These are phyloP conservation scores for Threskiornis aethiopicus DNA, from an alignment of 2,797 vertebrate species.

Conservation along the genomic window DNA sequence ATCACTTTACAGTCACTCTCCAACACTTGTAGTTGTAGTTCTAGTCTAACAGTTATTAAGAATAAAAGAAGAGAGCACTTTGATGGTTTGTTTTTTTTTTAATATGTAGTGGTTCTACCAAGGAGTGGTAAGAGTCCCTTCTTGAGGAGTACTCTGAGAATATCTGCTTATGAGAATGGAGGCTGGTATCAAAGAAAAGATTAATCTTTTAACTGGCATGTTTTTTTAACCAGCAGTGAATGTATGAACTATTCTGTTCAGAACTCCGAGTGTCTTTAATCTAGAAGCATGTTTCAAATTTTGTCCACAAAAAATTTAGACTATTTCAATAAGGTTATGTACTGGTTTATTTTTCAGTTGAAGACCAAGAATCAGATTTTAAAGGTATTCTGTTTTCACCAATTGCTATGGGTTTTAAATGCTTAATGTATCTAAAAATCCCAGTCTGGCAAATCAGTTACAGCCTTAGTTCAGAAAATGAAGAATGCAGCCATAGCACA, in stretches of 20 bases:
- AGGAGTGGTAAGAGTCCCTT: not conserved
- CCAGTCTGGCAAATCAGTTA: not conserved
- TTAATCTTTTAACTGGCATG: not conserved
- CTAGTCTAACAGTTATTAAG: not conserved
- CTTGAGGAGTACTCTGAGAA: not conserved
- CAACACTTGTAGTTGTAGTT: not conserved
- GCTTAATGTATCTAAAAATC: not conserved
- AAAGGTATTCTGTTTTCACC: not conserved
- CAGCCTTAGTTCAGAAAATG: not conserved
- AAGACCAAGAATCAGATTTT: not conserved
- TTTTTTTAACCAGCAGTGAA: not conserved
- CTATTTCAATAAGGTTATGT: not conserved
- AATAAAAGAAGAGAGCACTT: not conserved
- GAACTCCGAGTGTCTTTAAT: not conserved
- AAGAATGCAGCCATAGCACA: not conserved
- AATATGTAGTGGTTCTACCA: not conserved
- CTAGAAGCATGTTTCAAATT: not conserved
- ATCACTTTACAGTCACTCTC: not conserved
- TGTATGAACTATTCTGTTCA: not conserved
- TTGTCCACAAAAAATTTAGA: not conserved
- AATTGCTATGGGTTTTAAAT: not conserved
- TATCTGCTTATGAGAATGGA: not conserved
- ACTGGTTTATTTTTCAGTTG: not conserved
- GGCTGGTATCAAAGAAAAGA: not conserved
- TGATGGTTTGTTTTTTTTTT: not conserved